These are phyloP conservation scores for Channa striata DNA, from an alignment of 2,797 vertebrate species.

Conservation along the genomic window DNA sequence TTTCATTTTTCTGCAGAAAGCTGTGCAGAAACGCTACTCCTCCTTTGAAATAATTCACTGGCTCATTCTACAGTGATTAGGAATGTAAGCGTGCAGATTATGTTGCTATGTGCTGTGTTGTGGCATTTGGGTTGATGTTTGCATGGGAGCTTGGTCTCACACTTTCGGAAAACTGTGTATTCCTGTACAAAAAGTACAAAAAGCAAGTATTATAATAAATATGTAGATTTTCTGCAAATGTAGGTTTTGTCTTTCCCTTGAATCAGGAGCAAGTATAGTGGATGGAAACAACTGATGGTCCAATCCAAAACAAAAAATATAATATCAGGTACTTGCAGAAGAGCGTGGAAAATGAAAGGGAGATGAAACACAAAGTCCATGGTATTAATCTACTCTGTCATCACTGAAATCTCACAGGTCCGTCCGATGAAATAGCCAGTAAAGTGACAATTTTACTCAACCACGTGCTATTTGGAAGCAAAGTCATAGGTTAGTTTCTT, in stretches of 20 bases:
- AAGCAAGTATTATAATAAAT: conserved; percentile 15
- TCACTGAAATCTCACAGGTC: conserved; percentile 70
- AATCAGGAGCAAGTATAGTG: conserved; percentile 31
- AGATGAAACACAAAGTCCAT: conserved; percentile 77
- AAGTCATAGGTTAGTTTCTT: conserved; percentile 73
- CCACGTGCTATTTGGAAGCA: conserved; percentile 74
- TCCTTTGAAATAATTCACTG: conserved; percentile 51
- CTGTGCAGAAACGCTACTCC: too few species aligned
- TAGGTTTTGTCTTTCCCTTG: conserved; percentile 42
- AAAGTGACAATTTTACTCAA: conserved; percentile 82
- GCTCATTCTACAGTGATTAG: conserved; percentile 62
- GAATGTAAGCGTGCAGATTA: conserved; percentile 64
- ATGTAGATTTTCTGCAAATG: conserved; percentile 41
- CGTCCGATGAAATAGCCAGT: conserved; percentile 73
- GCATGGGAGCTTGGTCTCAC: conserved; percentile 20
- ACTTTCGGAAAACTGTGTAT: conserved; percentile 33
- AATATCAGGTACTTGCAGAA: conserved; percentile 53
- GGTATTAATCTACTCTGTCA: conserved; percentile 80
- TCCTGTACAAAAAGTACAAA: conserved; percentile 33
- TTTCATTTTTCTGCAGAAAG: conserved; percentile 66
- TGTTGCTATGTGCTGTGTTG: conserved; percentile 42
- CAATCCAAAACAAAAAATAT: conserved; percentile 52
- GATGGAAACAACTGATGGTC: conserved; percentile 42
- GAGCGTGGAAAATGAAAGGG: conserved; percentile 66
- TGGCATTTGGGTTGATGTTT: conserved; percentile 39